Evolutionary conservation across 2,113 vertebrate genomes (phyloP).

Genomic region (Rhynchomys soricoides): DNA sequence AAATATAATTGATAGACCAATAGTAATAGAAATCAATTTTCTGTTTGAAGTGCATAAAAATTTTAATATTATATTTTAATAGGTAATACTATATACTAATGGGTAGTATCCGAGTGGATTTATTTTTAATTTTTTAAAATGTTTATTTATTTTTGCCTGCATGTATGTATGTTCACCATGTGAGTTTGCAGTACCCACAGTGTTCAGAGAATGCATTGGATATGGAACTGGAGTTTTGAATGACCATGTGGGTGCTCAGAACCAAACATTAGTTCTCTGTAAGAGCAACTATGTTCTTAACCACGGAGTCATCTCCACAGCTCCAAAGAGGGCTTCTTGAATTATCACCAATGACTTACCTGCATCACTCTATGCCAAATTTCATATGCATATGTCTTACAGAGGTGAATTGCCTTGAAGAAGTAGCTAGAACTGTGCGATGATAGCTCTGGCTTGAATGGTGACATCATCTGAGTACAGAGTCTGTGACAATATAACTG

Average conservation of each 20-base stretch:
- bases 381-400: rapidly evolving
- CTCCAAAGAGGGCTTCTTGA: background rate
- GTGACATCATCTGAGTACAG: background rate
- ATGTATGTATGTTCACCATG: background rate
- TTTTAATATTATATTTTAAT: background rate
- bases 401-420: background rate
- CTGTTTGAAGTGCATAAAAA: background rate
- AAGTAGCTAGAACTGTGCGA: background rate
- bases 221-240: background rate
- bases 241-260: background rate
- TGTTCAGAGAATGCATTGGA: background rate
- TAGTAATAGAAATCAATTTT: background rate
- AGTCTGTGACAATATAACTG: too few relatives aligned
- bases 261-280: background rate
- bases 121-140: background rate
- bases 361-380: rapidly evolving
- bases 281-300: background rate
- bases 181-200: background rate
- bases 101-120: too few relatives aligned
- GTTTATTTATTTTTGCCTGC: background rate
- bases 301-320: background rate
- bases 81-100: background rate
- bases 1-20: background rate
- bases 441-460: background rate
- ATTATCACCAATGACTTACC: background rate